A percentile compares a stretch with the other conserved stretches of the same genome.
These are phyloP conservation scores for Calephelis virginiensis DNA, from an alignment of 1,140 invertebrate species.

Conservation along the genomic window DNA sequence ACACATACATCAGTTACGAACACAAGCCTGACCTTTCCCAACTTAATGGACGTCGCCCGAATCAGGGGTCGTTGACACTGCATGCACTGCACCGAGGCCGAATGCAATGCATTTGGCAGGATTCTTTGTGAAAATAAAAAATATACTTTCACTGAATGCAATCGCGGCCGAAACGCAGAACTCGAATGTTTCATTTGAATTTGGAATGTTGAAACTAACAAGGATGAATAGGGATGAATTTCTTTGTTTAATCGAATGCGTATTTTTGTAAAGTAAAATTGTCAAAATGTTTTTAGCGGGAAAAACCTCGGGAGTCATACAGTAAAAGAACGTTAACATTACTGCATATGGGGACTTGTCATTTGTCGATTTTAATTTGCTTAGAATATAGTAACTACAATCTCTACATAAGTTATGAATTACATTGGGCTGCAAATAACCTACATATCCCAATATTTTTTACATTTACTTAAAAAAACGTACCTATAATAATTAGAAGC, in stretches of 20 bases:
- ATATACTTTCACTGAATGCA: conserved; percentile 58
- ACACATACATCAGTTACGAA: conserved; percentile 44
- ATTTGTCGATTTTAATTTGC: too few relatives aligned
- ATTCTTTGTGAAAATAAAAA: conserved; percentile 52
- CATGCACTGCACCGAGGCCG: conserved; percentile 52
- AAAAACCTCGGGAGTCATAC: too few relatives aligned
- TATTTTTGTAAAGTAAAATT: neutral
- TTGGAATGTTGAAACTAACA: conserved; percentile 28
- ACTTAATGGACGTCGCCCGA: conserved; percentile 61
- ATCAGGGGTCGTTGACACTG: conserved; percentile 55
- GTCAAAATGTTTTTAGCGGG: too few relatives aligned
- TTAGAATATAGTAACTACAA: too few relatives aligned
- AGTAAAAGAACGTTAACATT: too few relatives aligned
- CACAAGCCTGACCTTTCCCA: conserved; percentile 69
- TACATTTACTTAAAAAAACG: too few relatives aligned
- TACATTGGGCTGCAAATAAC: too few relatives aligned
- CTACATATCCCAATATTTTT: too few relatives aligned
- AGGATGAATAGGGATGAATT: neutral
- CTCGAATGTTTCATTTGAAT: conserved; percentile 38
- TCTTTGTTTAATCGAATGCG: neutral
- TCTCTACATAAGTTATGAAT: too few relatives aligned
- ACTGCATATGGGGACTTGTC: too few relatives aligned
- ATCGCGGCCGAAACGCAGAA: conserved; percentile 38
- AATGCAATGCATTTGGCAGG: conserved; percentile 61
- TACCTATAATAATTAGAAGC: too few relatives aligned